These are phyloP conservation scores for Lamellibrachia satsuma DNA, from an alignment of 2,888 invertebrate species.

Conservation along the genomic window DNA sequence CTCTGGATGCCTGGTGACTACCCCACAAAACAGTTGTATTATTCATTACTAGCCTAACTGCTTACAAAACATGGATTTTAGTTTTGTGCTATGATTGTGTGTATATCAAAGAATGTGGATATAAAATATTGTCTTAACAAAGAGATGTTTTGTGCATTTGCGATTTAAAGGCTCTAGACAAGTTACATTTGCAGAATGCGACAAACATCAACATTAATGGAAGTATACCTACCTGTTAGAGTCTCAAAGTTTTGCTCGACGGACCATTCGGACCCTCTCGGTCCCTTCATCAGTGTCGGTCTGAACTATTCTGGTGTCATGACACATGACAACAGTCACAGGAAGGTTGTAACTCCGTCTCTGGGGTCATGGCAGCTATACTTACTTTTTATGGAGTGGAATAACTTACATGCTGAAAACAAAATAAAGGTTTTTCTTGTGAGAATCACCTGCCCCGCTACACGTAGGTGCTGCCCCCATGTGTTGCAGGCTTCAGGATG, in stretches of 20 bases:
- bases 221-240: neutral
- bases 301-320: neutral
- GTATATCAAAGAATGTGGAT: no score
- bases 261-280: neutral
- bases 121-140: no score
- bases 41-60: neutral
- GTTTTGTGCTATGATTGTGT: neutral
- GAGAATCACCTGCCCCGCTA: neutral
- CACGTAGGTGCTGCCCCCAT: neutral
- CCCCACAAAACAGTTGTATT: neutral
- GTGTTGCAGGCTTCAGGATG: conserved; percentile 22
- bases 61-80: neutral
- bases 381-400: neutral
- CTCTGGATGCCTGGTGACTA: neutral
- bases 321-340: neutral
- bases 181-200: neutral
- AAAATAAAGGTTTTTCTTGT: neutral
- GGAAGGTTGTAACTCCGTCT: neutral
- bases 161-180: neutral
- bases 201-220: neutral
- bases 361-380: neutral
- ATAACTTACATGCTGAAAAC: neutral
- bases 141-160: no score
- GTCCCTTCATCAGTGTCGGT: neutral
- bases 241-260: neutral